Percentiles rank a stretch among this genome's conserved stretches.
These are phyloP conservation scores for Calcarius lapponicus DNA, from an alignment of 2,797 vertebrate genomes.

Conservation along the genomic window DNA sequence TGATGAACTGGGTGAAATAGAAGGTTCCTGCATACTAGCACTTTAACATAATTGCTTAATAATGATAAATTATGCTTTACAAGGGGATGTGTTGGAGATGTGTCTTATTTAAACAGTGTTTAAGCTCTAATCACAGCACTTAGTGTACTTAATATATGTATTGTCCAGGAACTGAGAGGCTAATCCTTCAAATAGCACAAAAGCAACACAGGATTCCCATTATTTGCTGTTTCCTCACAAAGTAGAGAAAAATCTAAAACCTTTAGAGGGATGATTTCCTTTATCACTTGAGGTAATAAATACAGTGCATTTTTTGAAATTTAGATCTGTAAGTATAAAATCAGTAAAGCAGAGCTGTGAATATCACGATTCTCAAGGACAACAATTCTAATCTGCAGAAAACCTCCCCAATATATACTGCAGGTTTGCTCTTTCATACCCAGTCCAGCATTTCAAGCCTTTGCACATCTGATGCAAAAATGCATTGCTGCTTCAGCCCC, in stretches of 20 bases:
- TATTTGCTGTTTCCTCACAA: neutral
- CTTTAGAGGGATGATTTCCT: neutral
- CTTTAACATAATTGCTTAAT: neutral
- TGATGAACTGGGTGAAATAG: neutral
- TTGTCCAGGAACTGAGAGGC: neutral
- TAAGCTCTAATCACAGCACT: neutral
- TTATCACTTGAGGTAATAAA: neutral
- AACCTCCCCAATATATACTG: neutral
- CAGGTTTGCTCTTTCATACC: neutral
- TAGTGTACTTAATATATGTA: neutral
- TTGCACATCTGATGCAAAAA: neutral
- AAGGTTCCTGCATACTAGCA: neutral
- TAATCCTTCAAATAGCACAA: neutral
- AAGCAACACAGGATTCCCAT: neutral
- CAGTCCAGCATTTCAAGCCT: neutral
- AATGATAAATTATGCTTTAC: neutral
- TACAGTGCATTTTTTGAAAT: neutral
- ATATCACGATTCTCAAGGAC: neutral
- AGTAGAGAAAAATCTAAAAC: neutral
- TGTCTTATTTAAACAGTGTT: slow-evolving; percentile 2
- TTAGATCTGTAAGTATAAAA: neutral
- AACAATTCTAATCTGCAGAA: neutral
- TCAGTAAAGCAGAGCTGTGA: neutral
- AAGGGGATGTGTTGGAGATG: neutral
- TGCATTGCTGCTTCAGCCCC: neutral